Evolutionary conservation across 64 coral and sea anemone species (phyloP), one percentile per base, ranked within the genome.

Genomic region (Montipora efflorescens): DNA sequence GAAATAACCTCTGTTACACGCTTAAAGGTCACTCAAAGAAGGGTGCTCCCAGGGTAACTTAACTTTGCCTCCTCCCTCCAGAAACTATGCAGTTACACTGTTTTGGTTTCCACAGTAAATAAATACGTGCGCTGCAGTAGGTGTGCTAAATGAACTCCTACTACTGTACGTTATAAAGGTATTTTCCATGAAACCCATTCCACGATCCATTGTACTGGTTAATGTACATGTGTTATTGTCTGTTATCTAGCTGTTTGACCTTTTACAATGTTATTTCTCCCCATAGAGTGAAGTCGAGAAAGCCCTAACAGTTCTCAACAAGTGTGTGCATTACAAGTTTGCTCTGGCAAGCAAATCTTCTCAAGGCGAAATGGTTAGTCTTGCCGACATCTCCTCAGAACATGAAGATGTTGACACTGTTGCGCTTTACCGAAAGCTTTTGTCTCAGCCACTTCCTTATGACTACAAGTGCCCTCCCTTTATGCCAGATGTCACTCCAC

Each of bases 361-460:
- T 43, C 47, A 57, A 16, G 59, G 47, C 5, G 58, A 43, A 18
- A 79, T 79, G 46, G 25, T 44, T 5, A 94, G 88, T 44, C 7
- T 94, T 68, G 88, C 67, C 18, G 57, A 55, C 61, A 49, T 67
- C 16, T 18, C 78, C 3, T 77, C 89, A 1, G 79, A 89, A 45
- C 21, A 85, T 1, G 75, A 87, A 9, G 43, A 10, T 36, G 75
- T 74, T 71, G 95, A 99, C 22, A 84, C 98, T 58, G 64, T 86
- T 8, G 78, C 94, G 23, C 76, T 99, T 4, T 99, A 94, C 68
- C 77, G 89, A 7, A 94, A 92, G 67, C 80, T 99, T 22, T n/a
- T 99, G 47, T 92, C 61, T 2, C 95, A 92, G 53, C 78, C 98
- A 15, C 79, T 99, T 11, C 98, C 98, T 10, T 94, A 96, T 75